Conservation (phyloP, 2,113 vertebrate species). For the Toxostoma redivivum region DNA sequence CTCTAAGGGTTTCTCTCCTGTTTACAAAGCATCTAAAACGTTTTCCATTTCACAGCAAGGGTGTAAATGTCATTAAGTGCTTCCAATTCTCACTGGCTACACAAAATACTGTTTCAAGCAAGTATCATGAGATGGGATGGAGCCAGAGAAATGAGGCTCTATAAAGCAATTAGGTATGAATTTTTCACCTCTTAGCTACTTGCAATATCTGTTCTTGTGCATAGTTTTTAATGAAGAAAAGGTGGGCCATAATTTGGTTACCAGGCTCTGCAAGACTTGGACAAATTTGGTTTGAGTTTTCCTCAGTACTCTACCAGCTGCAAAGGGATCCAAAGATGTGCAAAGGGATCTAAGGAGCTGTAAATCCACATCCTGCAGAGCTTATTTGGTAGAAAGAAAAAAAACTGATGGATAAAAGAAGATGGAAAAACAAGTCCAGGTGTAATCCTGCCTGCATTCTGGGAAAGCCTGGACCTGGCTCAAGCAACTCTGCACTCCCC, state of each 20-base stretch:
- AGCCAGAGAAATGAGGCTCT: background rate
- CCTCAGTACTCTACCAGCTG: background rate
- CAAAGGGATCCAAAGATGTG: background rate
- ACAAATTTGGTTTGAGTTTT: background rate
- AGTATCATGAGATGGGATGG: accelerated
- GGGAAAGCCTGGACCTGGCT: background rate
- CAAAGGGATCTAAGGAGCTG: background rate
- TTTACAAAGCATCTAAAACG: background rate
- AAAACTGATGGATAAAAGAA: background rate
- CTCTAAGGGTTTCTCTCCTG: background rate
- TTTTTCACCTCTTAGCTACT: background rate
- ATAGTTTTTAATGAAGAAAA: background rate
- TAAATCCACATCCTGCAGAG: background rate
- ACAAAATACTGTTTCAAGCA: background rate
- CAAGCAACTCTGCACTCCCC: background rate
- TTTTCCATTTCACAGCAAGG: background rate
- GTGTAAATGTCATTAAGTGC: background rate
- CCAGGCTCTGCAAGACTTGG: background rate
- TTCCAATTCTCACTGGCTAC: background rate
- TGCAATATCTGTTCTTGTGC: background rate
- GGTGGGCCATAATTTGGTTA: background rate
- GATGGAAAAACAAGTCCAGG: background rate
- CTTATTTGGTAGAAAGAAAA: background rate
- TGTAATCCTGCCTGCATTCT: background rate
- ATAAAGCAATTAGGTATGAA: background rate